These are phyloP conservation scores for Palaemon carinicauda DNA, from an alignment of 1,140 invertebrate species.

Conservation along the genomic window DNA sequence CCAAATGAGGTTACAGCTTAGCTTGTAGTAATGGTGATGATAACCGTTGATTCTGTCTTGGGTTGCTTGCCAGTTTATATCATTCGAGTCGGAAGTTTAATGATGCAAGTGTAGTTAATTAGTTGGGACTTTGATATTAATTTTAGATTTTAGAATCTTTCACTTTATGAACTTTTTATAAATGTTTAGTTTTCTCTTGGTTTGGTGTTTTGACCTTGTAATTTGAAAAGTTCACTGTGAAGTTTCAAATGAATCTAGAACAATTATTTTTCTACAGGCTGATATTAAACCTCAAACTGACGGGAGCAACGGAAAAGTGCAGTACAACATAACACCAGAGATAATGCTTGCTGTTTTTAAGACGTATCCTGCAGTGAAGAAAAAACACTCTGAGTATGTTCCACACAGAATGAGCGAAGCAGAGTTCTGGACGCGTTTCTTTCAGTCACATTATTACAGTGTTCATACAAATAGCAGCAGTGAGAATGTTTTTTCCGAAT, in stretches of 20 bases:
- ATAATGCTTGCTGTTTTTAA: slow-evolving; percentile 98
- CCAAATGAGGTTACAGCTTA: too few relatives aligned
- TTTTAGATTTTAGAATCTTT: too few relatives aligned
- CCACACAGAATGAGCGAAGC: slow-evolving; percentile 93
- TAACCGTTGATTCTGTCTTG: too few relatives aligned
- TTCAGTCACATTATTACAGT: slow-evolving; percentile 99
- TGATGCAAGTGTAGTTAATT: too few relatives aligned
- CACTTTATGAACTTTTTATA: too few relatives aligned
- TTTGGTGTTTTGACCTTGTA: neutral
- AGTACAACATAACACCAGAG: slow-evolving; percentile 96
- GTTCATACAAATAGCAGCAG: slow-evolving; percentile 88
- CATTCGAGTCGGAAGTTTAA: too few relatives aligned
- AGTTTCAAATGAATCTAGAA: neutral
- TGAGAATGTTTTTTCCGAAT: slow-evolving; percentile 95
- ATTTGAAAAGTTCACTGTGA: neutral
- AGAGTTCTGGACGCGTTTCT: slow-evolving; percentile 99
- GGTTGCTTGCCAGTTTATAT: too few relatives aligned
- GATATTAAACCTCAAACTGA: slow-evolving; percentile 97
- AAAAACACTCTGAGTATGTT: slow-evolving; percentile 96
- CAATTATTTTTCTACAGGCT: slow-evolving; percentile 67
- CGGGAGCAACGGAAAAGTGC: slow-evolving; percentile 90
- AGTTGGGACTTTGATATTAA: too few relatives aligned
- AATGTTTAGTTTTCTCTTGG: too few relatives aligned
- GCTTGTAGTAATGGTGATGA: too few relatives aligned
- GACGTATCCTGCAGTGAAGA: slow-evolving; percentile 97